Percentiles rank a stretch among this genome's conserved stretches.
Conservation (phyloP, 2,888 invertebrate genomes). For the Aleiodes alternator region DNA sequence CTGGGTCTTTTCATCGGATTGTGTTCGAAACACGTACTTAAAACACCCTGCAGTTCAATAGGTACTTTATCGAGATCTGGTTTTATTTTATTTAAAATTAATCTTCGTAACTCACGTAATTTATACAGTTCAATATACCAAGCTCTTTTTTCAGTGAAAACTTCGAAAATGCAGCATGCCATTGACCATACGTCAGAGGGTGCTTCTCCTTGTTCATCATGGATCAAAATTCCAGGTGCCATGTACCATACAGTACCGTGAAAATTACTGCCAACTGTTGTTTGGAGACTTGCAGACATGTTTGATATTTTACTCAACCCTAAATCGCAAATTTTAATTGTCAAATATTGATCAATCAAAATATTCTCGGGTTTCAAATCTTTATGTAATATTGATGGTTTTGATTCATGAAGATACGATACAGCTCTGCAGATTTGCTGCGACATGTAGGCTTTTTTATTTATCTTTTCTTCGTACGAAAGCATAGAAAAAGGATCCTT, state of each 20-base stretch:
- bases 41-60: background rate
- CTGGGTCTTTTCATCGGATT: no score
- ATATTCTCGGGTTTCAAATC: slow-evolving; percentile 4
- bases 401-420: background rate
- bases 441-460: background rate
- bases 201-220: background rate
- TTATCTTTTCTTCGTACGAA: background rate
- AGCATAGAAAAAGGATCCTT: background rate
- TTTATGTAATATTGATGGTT: background rate
- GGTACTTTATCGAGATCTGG: background rate
- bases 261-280: background rate
- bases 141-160: background rate
- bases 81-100: no score
- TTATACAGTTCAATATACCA: background rate
- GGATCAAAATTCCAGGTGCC: background rate
- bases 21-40: no score
- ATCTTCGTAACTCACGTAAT: no score
- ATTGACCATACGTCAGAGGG: background rate
- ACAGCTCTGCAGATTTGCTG: background rate
- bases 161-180: background rate
- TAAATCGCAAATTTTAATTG: background rate
- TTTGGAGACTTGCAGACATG: background rate
- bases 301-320: background rate
- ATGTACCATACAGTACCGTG: background rate
- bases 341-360: background rate